A percentile compares a stretch with the other conserved stretches of the same genome.
Conservation (phyloP, 64 coral and sea anemone species). For the Stichodactyla helianthus region DNA sequence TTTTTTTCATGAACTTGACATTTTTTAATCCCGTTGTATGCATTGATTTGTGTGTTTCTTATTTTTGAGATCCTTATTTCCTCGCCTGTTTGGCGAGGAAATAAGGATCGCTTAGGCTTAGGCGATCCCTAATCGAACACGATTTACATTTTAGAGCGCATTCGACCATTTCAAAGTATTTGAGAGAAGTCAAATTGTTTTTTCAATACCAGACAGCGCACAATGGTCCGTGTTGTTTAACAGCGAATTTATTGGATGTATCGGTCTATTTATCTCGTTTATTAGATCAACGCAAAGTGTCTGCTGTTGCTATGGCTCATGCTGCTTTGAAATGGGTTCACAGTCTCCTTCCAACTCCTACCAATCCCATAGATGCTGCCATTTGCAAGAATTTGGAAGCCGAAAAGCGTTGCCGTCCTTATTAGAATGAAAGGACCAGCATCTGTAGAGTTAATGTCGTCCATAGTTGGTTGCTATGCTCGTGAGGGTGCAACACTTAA, state of each 20-base stretch:
- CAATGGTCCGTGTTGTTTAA: neutral
- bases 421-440: too few relatives aligned
- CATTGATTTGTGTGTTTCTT: neutral
- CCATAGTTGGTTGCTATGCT: neutral
- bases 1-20: too few relatives aligned
- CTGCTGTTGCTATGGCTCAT: neutral
- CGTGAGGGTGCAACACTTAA: neutral
- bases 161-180: constrained; percentile 11
- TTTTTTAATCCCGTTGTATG: too few relatives aligned
- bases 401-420: neutral
- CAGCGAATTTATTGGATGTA: constrained; percentile 5
- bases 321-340: constrained; percentile 54
- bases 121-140: constrained; percentile 8
- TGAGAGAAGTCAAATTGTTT: constrained; percentile 11
- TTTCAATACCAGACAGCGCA: neutral
- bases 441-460: neutral
- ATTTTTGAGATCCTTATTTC: neutral
- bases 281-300: neutral
- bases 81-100: neutral
- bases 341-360: constrained; percentile 14
- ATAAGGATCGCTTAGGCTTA: neutral
- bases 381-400: constrained; percentile 32
- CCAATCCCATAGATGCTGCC: constrained; percentile 30
- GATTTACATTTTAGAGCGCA: neutral
- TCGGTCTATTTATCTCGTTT: constrained; percentile 24